Conservation (phyloP, 2,797 vertebrate genomes). For the Setipinna tenuifilis region DNA sequence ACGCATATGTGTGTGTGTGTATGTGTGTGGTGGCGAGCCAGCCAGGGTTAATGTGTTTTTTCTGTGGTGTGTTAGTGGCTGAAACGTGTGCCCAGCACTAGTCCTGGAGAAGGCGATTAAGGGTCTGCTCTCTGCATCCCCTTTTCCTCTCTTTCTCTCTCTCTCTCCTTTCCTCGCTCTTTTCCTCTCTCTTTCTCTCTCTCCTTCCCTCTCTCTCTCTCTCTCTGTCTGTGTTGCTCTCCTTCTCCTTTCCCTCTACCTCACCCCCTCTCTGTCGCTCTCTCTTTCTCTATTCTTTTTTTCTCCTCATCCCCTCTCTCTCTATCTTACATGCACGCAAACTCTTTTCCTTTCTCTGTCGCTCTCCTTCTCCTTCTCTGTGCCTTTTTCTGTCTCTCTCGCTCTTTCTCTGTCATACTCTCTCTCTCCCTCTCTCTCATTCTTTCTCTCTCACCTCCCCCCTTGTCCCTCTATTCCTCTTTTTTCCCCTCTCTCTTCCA, state of each 20-base stretch:
- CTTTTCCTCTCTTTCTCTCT: constrained; percentile 38
- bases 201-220: too few relatives aligned
- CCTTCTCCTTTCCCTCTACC: constrained; percentile 16
- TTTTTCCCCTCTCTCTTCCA: not conserved
- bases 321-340: too few relatives aligned
- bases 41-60: constrained; percentile 65
- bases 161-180: constrained; percentile 32
- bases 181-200: not conserved
- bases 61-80: constrained; percentile 50
- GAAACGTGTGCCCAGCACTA: constrained; percentile 53
- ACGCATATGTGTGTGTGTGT: not conserved
- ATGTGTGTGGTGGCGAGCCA: constrained; percentile 44
- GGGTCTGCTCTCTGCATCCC: constrained; percentile 52
- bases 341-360: too few relatives aligned
- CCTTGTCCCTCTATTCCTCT: constrained; percentile 32
- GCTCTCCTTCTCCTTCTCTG: too few relatives aligned
- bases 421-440: not conserved
- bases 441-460: not conserved
- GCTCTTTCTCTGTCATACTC: constrained; percentile 44
- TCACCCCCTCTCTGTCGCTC: not conserved
- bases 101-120: constrained; percentile 68
- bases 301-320: too few relatives aligned
- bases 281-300: not conserved
- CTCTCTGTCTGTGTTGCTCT: constrained; percentile 47
- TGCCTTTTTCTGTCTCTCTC: not conserved